phyloP scores from a whole-genome alignment of 2,888 invertebrate species.

The Diaprepes abbreviatus region DNA sequence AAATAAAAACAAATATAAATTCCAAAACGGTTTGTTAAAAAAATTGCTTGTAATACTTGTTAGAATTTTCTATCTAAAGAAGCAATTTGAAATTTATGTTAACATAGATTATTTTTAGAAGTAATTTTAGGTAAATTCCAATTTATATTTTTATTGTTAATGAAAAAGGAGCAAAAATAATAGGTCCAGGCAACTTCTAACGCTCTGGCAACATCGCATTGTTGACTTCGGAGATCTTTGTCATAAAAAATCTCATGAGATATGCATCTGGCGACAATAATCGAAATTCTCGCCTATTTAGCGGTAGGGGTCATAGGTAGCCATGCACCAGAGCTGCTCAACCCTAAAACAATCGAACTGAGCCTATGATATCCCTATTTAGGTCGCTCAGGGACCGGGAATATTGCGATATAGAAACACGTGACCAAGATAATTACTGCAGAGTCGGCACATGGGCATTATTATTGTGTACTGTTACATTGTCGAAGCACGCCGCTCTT shows the following conservation, averaged over 20 bases:
- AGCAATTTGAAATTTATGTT: too few species aligned
- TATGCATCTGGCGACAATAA: conserved; percentile 66
- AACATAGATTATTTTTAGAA: too few species aligned
- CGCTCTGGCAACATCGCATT: conserved; percentile 59
- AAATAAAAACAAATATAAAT: too few species aligned
- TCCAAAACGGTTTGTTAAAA: too few species aligned
- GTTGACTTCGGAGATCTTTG: conserved; percentile 57
- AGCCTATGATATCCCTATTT: conserved; percentile 30
- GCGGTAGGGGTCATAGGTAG: conserved; percentile 33
- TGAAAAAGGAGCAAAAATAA: neutral
- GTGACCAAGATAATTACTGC: conserved; percentile 66
- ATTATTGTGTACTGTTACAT: conserved; percentile 65
- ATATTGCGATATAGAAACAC: conserved; percentile 63
- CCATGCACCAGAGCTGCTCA: conserved; percentile 42
- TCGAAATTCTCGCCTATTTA: conserved; percentile 55
- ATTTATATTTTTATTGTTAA: too few species aligned
- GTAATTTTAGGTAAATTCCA: too few species aligned
- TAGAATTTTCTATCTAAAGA: too few species aligned
- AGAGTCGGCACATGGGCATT: conserved; percentile 58
- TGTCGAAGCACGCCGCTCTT: conserved; percentile 58
- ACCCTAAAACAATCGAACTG: conserved; percentile 50
- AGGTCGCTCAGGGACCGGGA: conserved; percentile 49
- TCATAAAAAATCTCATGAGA: conserved; percentile 63
- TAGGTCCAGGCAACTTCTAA: conserved; percentile 51
- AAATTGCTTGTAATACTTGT: too few species aligned